Conservation (phyloP, 2,113 vertebrate species). For the Cairina moschata region DNA sequence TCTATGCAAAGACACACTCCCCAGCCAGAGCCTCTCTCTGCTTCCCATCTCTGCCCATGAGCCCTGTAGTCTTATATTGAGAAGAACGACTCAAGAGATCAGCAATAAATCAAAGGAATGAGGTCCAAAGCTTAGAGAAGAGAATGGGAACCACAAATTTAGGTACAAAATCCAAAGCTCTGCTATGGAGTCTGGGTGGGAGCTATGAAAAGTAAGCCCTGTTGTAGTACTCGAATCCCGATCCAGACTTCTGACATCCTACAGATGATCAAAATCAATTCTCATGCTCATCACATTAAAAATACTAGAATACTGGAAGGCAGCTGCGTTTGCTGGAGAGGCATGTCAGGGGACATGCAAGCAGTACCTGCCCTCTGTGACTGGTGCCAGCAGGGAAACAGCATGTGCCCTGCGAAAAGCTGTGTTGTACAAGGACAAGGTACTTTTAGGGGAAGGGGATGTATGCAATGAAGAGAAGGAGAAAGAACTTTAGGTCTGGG, state of each 20-base stretch:
- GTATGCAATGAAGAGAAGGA: background rate
- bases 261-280: background rate
- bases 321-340: background rate
- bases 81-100: background rate
- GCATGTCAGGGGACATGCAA: background rate
- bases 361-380: background rate
- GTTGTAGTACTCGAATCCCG: background rate
- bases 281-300: background rate
- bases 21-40: background rate
- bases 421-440: background rate
- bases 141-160: background rate
- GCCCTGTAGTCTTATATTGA: background rate
- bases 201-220: background rate
- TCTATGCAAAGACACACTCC: background rate
- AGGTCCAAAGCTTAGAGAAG: background rate
- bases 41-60: background rate
- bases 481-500: background rate
- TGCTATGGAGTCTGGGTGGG: background rate
- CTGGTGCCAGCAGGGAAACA: background rate
- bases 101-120: background rate
- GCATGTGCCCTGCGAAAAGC: background rate
- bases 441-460: background rate
- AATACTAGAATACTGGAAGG: background rate
- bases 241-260: background rate
- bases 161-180: background rate